Evolutionary conservation across 2,797 vertebrate genomes (phyloP).

Genomic region (Pygocentrus nattereri): DNA sequence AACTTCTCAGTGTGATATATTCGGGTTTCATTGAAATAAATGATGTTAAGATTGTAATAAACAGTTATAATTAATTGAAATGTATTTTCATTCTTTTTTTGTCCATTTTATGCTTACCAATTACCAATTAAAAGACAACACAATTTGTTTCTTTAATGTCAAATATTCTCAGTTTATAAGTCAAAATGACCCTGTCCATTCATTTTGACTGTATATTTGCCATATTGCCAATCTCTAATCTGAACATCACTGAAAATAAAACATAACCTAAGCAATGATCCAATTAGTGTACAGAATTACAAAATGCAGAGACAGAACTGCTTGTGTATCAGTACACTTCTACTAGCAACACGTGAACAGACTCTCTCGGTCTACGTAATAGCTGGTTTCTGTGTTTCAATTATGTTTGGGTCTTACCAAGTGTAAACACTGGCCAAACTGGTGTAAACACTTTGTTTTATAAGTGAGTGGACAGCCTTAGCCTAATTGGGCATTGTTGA

Average conservation of each 20-base stretch:
- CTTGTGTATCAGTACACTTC: conserved; percentile 27
- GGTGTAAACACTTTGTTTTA: conserved; percentile 88
- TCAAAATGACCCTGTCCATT: no score
- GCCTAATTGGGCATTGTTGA: conserved; percentile 88
- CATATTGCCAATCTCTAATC: no score
- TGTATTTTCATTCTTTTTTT: no score
- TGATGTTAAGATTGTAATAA: no score
- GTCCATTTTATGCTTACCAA: no score
- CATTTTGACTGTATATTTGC: no score
- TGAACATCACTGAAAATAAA: not conserved
- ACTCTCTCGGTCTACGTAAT: conserved; percentile 76
- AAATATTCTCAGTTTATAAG: no score
- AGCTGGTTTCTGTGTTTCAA: conserved; percentile 78
- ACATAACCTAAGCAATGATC: conserved; percentile 6
- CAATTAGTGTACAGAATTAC: not conserved
- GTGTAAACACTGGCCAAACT: conserved; percentile 85
- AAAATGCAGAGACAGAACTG: conserved; percentile 1
- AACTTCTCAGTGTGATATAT: no score
- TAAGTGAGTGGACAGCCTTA: conserved; percentile 78
- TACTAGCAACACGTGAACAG: conserved; percentile 13
- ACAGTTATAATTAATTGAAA: no score
- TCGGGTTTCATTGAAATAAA: no score
- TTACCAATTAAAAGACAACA: no score
- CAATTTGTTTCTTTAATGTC: no score
- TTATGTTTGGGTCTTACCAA: conserved; percentile 80